These are phyloP conservation scores for Theonella swinhoei DNA, from an alignment of 37 sponge, comb jelly and placozoan species.

Conservation along the genomic window DNA sequence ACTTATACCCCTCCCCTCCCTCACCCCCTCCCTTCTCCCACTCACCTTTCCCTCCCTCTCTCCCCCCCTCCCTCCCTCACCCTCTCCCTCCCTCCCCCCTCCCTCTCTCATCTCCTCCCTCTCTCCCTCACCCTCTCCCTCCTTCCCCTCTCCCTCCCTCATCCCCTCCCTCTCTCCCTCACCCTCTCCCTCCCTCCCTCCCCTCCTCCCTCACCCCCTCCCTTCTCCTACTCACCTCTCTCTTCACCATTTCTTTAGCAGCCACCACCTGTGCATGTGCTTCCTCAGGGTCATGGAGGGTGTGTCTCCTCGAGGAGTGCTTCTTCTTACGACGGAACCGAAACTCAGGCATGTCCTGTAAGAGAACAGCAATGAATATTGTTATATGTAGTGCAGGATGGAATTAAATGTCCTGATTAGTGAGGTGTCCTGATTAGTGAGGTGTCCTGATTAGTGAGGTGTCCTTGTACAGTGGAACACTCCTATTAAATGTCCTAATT, in stretches of 20 bases:
- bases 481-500: too few species aligned
- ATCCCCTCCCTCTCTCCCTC: background rate
- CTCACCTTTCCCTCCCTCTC: too few species aligned
- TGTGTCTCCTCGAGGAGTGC: slow-evolving; percentile 44
- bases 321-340: slow-evolving; percentile 56
- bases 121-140: background rate
- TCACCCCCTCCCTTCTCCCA: too few species aligned
- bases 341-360: slow-evolving; percentile 67
- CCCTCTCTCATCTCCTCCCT: background rate
- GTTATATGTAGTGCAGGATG: too few species aligned
- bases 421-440: too few species aligned
- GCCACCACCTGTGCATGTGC: slow-evolving; percentile 1
- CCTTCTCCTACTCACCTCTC: background rate
- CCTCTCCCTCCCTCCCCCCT: background rate
- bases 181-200: background rate
- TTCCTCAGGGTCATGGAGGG: slow-evolving; percentile 34
- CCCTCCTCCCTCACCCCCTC: slow-evolving; percentile 5
- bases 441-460: too few species aligned
- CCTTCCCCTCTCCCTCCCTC: background rate
- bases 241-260: slow-evolving; percentile 10
- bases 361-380: background rate
- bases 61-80: too few species aligned
- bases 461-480: too few species aligned
- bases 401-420: too few species aligned
- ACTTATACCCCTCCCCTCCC: too few species aligned